Evolutionary conservation across 1,140 invertebrate genomes (phyloP).

Genomic region (Zaprionus kolodkinae): DNA sequence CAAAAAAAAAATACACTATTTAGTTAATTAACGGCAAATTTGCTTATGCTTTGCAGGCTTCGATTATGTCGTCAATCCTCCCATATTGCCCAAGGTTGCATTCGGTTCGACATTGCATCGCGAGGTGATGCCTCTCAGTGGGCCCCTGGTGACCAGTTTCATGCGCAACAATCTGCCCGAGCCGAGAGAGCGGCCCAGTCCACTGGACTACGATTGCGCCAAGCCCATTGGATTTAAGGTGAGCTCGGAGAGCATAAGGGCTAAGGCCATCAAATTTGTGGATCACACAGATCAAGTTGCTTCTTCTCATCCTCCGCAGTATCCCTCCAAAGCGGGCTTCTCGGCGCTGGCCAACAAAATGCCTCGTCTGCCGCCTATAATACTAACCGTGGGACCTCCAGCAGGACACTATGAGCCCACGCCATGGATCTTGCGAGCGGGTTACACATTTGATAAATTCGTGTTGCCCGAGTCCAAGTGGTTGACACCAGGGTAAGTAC

Average conservation of each 20-base stretch:
- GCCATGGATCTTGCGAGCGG: conserved; percentile 18
- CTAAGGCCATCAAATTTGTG: background rate
- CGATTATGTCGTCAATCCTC: conserved; percentile 76
- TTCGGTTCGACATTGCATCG: conserved; percentile 65
- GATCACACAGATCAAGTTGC: background rate
- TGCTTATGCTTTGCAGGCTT: conserved; percentile 57
- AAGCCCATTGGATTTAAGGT: conserved; percentile 57
- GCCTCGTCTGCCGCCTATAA: conserved; percentile 48
- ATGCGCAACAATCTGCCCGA: conserved; percentile 44
- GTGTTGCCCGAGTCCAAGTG: conserved; percentile 43
- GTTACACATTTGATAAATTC: conserved; percentile 51
- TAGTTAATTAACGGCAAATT: background rate
- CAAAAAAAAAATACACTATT: too few species aligned
- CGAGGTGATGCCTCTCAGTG: conserved; percentile 46
- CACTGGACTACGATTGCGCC: conserved; percentile 51
- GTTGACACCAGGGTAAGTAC: conserved; percentile 65
- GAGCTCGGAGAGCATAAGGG: background rate
- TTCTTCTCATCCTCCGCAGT: conserved; percentile 40
- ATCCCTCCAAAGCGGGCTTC: conserved; percentile 68
- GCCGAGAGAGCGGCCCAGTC: conserved; percentile 33
- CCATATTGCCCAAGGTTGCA: conserved; percentile 56
- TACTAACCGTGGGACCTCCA: conserved; percentile 41
- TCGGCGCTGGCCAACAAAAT: conserved; percentile 69
- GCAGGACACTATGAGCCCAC: conserved; percentile 62
- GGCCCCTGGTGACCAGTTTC: conserved; percentile 43